Percentiles rank a stretch among this genome's conserved stretches.
phyloP scores from a whole-genome alignment of 2,797 vertebrate genomes.

The Antrozous pallidus region DNA sequence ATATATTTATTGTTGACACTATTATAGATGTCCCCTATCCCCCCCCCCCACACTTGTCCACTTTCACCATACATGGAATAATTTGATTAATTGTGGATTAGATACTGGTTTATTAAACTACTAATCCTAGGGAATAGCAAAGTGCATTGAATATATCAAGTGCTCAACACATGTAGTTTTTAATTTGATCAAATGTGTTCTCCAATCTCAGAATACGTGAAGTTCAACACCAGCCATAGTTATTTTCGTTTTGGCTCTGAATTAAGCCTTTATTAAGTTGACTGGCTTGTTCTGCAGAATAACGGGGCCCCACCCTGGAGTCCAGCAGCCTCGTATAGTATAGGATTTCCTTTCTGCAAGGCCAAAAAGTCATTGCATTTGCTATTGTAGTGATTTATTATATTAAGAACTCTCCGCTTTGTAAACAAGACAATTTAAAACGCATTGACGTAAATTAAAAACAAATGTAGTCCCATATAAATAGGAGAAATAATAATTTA shows the following conservation, averaged over 20 bases:
- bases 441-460: constrained; percentile 60
- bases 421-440: constrained; percentile 69
- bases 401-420: constrained; percentile 19
- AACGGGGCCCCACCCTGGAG: constrained; percentile 52
- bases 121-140: neutral
- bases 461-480: constrained; percentile 20
- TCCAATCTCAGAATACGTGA: neutral
- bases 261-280: neutral
- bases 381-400: constrained; percentile 52
- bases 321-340: neutral
- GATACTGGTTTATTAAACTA: neutral
- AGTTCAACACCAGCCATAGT: neutral
- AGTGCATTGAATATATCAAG: neutral
- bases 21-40: too few species aligned
- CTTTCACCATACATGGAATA: neutral
- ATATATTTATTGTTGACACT: too few species aligned
- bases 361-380: constrained; percentile 46
- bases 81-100: neutral
- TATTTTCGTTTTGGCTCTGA: constrained; percentile 39
- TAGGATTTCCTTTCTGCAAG: constrained; percentile 64
- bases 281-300: constrained; percentile 31
- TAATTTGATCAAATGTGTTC: neutral
- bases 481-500: constrained; percentile 10
- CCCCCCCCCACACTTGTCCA: neutral
- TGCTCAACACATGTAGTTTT: neutral